A percentile compares a stretch with the other conserved stretches of the same genome.
Evolutionary conservation across 2,113 vertebrate genomes (phyloP).

Genomic region (Sardina pilchardus): DNA sequence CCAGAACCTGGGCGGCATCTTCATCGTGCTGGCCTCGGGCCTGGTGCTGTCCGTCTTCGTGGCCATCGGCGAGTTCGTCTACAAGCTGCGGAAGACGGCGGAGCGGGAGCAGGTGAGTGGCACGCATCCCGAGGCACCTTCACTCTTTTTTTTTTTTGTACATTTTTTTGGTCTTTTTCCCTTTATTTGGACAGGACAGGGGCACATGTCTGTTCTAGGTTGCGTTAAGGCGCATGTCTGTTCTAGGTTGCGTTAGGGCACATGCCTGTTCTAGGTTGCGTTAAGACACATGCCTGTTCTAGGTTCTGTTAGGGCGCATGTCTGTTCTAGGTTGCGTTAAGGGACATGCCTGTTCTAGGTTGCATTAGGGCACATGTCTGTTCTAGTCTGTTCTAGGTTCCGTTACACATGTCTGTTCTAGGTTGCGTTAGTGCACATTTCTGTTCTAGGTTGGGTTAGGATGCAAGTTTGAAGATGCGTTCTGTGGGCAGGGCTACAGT

Average conservation of each 20-base stretch:
- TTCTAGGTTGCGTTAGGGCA: no score
- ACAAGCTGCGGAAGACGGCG: conserved; percentile 91
- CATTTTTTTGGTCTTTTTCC: no score
- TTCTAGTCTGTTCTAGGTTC: background rate
- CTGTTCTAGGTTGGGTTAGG: no score
- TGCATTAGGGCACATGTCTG: no score
- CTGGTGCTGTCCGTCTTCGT: conserved; percentile 93
- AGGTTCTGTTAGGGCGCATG: no score
- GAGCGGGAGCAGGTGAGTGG: conserved; percentile 89
- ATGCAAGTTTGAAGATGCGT: background rate
- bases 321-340: background rate
- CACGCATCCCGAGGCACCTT: conserved; percentile 27
- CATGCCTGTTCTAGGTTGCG: background rate
- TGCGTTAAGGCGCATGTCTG: no score
- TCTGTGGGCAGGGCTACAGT: background rate
- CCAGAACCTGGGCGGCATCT: conserved; percentile 96
- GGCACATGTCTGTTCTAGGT: no score
- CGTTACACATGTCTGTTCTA: background rate
- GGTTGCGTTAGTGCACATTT: no score
- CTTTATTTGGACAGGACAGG: no score
- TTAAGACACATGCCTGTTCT: background rate
- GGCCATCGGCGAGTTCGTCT: conserved; percentile 95
- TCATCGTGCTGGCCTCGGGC: conserved; percentile 94
- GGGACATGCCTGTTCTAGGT: no score
- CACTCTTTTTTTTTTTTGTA: no score